Percentiles rank a stretch among this genome's conserved stretches.
Evolutionary conservation across 2,113 vertebrate genomes (phyloP).

Genomic region (Caranx ignobilis): DNA sequence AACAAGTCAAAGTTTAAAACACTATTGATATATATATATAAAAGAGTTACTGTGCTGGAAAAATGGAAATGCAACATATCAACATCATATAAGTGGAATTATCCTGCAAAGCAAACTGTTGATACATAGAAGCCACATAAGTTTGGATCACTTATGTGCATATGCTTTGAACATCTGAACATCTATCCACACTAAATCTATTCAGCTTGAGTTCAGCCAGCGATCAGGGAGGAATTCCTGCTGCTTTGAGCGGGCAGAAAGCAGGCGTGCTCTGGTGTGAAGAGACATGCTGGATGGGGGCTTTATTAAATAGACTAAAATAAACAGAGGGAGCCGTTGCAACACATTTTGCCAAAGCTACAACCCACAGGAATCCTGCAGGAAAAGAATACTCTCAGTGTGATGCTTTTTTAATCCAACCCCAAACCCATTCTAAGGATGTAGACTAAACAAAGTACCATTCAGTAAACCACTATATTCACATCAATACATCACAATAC

Average conservation of each 20-base stretch:
- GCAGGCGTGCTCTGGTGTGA: slow-evolving; percentile 64
- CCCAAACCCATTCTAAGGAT: slow-evolving; percentile 51
- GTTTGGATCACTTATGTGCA: slow-evolving; percentile 33
- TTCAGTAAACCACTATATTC: slow-evolving; percentile 41
- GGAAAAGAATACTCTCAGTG: slow-evolving; percentile 63
- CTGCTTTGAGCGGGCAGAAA: slow-evolving; percentile 53
- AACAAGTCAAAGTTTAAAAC: neutral
- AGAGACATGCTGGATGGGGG: slow-evolving; percentile 60
- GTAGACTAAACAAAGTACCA: slow-evolving; percentile 61
- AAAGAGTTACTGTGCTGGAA: neutral
- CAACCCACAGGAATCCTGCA: slow-evolving; percentile 69
- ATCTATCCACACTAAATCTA: slow-evolving; percentile 59
- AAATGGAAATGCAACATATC: slow-evolving; percentile 12
- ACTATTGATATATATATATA: neutral
- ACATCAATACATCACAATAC: slow-evolving; percentile 33
- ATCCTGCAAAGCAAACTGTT: slow-evolving; percentile 9
- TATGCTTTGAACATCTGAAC: slow-evolving; percentile 56
- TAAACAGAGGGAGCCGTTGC: slow-evolving; percentile 68
- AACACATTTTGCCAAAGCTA: slow-evolving; percentile 70
- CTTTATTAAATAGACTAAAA: slow-evolving; percentile 74
- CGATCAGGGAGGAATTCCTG: slow-evolving; percentile 66
- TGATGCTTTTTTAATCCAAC: slow-evolving; percentile 65
- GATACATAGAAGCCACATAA: slow-evolving; percentile 10
- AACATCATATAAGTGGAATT: slow-evolving; percentile 1
- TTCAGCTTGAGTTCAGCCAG: slow-evolving; percentile 64